Evolutionary conservation across 2,888 invertebrate species (phyloP).

Genomic region (Neria commutata): DNA sequence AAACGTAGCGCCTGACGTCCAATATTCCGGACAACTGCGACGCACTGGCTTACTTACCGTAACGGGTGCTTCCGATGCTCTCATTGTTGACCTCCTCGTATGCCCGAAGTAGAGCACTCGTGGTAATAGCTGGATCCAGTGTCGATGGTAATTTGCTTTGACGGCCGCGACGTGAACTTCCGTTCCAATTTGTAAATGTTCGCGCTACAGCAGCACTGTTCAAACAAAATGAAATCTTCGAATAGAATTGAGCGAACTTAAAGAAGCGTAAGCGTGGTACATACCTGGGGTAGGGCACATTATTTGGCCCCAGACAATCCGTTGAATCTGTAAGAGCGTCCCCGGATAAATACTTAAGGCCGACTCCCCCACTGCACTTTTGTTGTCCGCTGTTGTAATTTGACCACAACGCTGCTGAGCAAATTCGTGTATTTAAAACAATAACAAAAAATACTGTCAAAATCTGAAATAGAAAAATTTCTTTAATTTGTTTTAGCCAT

Average conservation of each 20-base stretch:
- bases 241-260: background rate
- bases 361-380: slow-evolving; percentile 68
- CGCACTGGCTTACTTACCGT: slow-evolving; percentile 57
- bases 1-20: background rate
- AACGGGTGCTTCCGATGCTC: slow-evolving; percentile 55
- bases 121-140: slow-evolving; percentile 77
- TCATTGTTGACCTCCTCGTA: slow-evolving; percentile 67
- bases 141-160: slow-evolving; percentile 67
- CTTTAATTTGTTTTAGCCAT: too few relatives aligned
- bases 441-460: slow-evolving; percentile 54
- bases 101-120: slow-evolving; percentile 71
- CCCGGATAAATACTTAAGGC: slow-evolving; percentile 85
- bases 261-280: too few relatives aligned
- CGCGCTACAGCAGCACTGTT: slow-evolving; percentile 76
- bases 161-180: slow-evolving; percentile 73
- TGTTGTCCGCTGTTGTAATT: slow-evolving; percentile 48
- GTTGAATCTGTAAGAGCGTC: slow-evolving; percentile 80
- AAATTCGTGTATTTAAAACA: slow-evolving; percentile 46
- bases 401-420: slow-evolving; percentile 56
- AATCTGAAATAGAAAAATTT: slow-evolving; percentile 41
- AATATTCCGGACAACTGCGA: slow-evolving; percentile 28
- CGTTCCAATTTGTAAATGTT: slow-evolving; percentile 73
- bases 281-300: slow-evolving; percentile 84
- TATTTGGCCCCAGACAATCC: slow-evolving; percentile 83
- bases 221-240: slow-evolving; percentile 45